Evolutionary conservation across 2,113 vertebrate genomes (phyloP).

Genomic region (Ophiodon elongatus): DNA sequence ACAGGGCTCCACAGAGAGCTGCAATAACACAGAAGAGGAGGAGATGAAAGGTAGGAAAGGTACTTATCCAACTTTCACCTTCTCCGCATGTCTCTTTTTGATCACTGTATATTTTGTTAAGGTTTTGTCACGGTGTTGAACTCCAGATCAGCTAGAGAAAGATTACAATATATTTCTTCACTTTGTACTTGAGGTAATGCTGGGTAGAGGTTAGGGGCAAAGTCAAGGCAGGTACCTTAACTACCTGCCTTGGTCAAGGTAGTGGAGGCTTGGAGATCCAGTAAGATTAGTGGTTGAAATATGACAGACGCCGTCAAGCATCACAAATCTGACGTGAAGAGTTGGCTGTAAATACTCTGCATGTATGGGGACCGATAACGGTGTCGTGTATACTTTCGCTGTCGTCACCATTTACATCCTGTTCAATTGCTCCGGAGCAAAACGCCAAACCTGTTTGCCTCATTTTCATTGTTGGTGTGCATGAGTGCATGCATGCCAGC

Average conservation of each 20-base stretch:
- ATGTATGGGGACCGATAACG: neutral
- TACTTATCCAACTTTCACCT: slow-evolving; percentile 82
- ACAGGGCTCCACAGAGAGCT: slow-evolving; percentile 98
- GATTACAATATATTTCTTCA: neutral
- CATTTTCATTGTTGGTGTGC: neutral
- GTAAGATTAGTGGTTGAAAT: neutral
- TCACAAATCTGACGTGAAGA: neutral
- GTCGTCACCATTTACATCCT: neutral
- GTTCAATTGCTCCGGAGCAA: neutral
- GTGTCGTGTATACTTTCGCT: neutral
- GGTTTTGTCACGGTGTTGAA: neutral
- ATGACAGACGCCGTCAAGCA: neutral
- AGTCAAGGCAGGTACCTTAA: too few relatives aligned
- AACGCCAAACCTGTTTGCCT: neutral
- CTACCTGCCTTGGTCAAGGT: too few relatives aligned
- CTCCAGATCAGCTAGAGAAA: slow-evolving; percentile 17
- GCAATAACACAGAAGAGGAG: slow-evolving; percentile 98
- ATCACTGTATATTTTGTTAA: slow-evolving; percentile 15
- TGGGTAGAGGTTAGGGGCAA: slow-evolving; percentile 1
- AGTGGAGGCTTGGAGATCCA: neutral
- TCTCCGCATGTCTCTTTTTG: slow-evolving; percentile 73
- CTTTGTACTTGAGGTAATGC: slow-evolving; percentile 16
- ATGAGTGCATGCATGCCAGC: neutral
- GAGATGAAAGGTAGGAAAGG: slow-evolving; percentile 97
- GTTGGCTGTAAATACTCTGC: slow-evolving; percentile 8